Conservation (phyloP, 2,888 invertebrate genomes). For the Raillietiella orientalis region DNA sequence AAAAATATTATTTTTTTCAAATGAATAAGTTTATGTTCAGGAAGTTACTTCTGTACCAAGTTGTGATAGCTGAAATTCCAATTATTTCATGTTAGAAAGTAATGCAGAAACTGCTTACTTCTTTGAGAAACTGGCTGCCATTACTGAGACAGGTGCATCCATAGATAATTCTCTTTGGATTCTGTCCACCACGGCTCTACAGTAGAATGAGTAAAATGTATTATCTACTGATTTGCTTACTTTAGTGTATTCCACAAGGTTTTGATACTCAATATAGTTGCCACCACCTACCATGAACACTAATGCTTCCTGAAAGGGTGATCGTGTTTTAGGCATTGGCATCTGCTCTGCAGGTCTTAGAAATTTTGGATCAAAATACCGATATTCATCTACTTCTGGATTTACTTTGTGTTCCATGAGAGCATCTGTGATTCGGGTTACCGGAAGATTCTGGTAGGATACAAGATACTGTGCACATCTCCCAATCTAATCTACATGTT, state of each 20-base stretch:
- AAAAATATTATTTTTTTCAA: too few relatives aligned
- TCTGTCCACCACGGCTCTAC: constrained; percentile 26
- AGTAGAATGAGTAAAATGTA: constrained; percentile 10
- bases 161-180: constrained; percentile 53
- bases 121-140: constrained; percentile 74
- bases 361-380: constrained; percentile 84
- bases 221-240: constrained; percentile 5
- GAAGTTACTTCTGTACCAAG: too few relatives aligned
- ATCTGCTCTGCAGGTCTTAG: constrained; percentile 21
- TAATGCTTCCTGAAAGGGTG: constrained; percentile 52
- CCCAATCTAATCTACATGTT: constrained; percentile 31
- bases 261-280: constrained; percentile 98
- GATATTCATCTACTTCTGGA: constrained; percentile 50
- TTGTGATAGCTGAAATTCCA: too few relatives aligned
- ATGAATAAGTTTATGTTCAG: too few relatives aligned
- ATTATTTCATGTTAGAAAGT: too few relatives aligned
- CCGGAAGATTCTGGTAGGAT: constrained; percentile 52
- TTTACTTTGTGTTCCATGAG: constrained; percentile 43
- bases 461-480: not conserved
- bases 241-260: constrained; percentile 80
- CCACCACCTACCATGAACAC: constrained; percentile 77
- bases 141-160: constrained; percentile 81
- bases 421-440: constrained; percentile 69
- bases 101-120: too few relatives aligned
- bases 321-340: constrained; percentile 9